Percentiles rank a stretch among this genome's conserved stretches.
Evolutionary conservation across 1,140 invertebrate genomes (phyloP).

Genomic region (Anastatus disparis): DNA sequence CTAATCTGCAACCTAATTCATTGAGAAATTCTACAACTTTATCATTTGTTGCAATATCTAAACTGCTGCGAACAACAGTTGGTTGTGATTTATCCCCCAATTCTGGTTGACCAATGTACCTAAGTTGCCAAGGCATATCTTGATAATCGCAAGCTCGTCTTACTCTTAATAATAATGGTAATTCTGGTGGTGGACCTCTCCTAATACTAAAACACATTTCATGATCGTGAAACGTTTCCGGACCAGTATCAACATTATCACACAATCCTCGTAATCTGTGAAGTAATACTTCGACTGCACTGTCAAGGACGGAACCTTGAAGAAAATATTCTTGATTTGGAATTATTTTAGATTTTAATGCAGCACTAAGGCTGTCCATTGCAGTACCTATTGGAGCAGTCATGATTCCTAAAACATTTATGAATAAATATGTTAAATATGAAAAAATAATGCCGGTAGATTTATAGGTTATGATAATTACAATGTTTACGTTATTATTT

Average conservation of each 20-base stretch:
- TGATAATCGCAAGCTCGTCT: conserved; percentile 80
- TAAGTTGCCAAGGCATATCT: conserved; percentile 86
- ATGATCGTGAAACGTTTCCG: conserved; percentile 92
- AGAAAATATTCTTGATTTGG: conserved; percentile 91
- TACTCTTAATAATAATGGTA: conserved; percentile 78
- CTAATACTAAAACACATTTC: conserved; percentile 86
- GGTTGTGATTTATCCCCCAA: conserved; percentile 88
- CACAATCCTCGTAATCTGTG: conserved; percentile 91
- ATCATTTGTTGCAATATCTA: conserved; percentile 90
- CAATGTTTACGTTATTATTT: too few relatives aligned
- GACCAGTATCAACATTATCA: conserved; percentile 91
- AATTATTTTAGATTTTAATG: conserved; percentile 84
- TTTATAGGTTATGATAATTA: too few relatives aligned
- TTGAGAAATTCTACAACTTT: conserved; percentile 92
- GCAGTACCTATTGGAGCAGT: conserved; percentile 73
- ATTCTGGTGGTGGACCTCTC: conserved; percentile 66
- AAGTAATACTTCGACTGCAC: conserved; percentile 90
- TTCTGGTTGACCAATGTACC: conserved; percentile 92
- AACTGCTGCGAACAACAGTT: conserved; percentile 88
- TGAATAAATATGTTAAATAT: not conserved
- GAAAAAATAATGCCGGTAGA: too few relatives aligned
- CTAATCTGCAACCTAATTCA: conserved; percentile 89
- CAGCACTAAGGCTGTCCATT: conserved; percentile 80
- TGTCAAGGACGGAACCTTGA: conserved; percentile 91
- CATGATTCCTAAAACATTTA: conserved; percentile 50